Base-by-base conservation (phyloP, 2,888 invertebrate species). In the Lutraria lutraria region DNA sequence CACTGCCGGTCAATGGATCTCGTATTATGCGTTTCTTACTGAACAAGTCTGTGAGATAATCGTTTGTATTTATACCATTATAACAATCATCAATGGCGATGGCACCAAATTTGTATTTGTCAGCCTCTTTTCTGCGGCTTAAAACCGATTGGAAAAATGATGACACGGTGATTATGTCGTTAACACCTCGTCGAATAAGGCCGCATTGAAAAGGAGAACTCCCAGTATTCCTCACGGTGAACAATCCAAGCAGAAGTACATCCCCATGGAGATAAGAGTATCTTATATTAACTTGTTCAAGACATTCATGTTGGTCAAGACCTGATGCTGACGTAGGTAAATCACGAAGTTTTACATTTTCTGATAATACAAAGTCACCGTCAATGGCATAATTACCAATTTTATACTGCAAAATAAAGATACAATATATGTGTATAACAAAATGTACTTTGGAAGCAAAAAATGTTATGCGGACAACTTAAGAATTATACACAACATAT, bases 11-110 rank as follows among this genome's bases (percentile, higher is more conserved):
- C 29, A 16, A 31, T 8, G 85, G 89, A 82, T 94, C 94, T 8
- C 0, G 83, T 31, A 95, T 34, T 0, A 82, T 86, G 13, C 81
- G 86, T 29, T 68, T 87, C 84, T 93, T 92, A 56, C 92, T 90
- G 31, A 94, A 93, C 16, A 94, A 81, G 29, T 92, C 89, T 4
- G 91, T 82, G 3, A 94, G 86, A 21, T 92, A 87, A 25, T 85
- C 54, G n/a, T 86, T 91, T 15, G 93, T 93, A 68, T 93, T 93
- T 3, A 93, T 81, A 4, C 93, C 92, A 81, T 92, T 93, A 54
- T 94, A 93, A 81, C 95, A 95, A 79, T 94, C 94, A 87, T 95
- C 95, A 29, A 94, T 85, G 0, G 93, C 93, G 15, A 94, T 88
- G 4, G 93, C 95, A 13, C 94, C 94, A 43, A 93, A 92, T 2